Conservation (phyloP, 1,140 invertebrate genomes). For the Zaprionus taronus region DNA sequence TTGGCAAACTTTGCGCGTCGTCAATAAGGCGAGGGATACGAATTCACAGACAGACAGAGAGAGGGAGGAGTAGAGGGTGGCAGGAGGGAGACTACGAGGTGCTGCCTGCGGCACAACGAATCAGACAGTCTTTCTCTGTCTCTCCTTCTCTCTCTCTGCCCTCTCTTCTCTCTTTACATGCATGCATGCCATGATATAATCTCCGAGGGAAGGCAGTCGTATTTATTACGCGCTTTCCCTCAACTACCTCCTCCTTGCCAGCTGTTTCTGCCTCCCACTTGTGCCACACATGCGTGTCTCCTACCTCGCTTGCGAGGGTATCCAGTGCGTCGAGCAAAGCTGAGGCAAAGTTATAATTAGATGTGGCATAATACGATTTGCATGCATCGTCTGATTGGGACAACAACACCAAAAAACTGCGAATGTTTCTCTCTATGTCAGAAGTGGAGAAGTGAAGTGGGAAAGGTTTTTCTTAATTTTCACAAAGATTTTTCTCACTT, state of each 20-base stretch:
- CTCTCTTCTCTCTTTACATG: too few relatives aligned
- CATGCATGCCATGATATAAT: slow-evolving; percentile 76
- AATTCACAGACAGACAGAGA: background rate
- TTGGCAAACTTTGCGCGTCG: slow-evolving; percentile 82
- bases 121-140: slow-evolving; percentile 54
- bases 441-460: background rate
- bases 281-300: slow-evolving; percentile 1
- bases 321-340: background rate
- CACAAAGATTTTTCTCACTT: background rate
- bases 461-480: background rate
- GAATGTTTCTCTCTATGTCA: background rate
- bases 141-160: background rate
- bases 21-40: slow-evolving; percentile 71
- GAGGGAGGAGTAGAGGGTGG: background rate
- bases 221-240: slow-evolving; percentile 68
- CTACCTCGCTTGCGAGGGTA: background rate
- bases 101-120: slow-evolving; percentile 16
- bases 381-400: background rate
- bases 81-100: background rate
- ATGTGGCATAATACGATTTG: slow-evolving; percentile 5
- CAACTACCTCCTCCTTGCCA: slow-evolving; percentile 10
- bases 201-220: slow-evolving; percentile 45
- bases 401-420: background rate
- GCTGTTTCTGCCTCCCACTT: background rate
- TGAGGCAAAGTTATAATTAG: slow-evolving; percentile 4